Conservation (phyloP, 2,113 vertebrate species). For the Rhinolophus ferrumequinum region DNA sequence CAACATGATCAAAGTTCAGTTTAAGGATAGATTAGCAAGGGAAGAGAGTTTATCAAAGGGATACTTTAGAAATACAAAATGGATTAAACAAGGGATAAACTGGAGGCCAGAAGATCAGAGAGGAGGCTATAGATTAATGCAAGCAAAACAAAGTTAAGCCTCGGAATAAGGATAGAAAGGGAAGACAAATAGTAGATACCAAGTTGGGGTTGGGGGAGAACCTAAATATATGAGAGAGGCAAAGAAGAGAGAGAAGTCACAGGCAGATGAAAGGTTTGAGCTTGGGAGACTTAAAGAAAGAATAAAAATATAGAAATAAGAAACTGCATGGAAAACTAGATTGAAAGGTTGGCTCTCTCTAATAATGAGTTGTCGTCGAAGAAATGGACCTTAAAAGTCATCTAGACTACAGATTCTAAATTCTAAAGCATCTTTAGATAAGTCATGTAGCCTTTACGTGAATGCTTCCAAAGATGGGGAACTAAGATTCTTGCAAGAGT, state of each 20-base stretch:
- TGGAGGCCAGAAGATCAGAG: background rate
- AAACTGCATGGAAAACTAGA: background rate
- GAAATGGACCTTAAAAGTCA: slow-evolving; percentile 1
- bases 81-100: background rate
- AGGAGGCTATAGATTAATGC: background rate
- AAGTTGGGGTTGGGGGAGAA: background rate
- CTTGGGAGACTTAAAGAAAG: slow-evolving; percentile 20
- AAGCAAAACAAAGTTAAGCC: slow-evolving; percentile 19
- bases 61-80: slow-evolving; percentile 4
- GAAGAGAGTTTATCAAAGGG: background rate
- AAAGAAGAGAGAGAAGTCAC: background rate
- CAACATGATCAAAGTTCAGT: slow-evolving; percentile 30
- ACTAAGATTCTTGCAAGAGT: background rate
- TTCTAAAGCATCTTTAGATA: slow-evolving; percentile 19
- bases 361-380: slow-evolving; percentile 25
- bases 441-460: background rate
- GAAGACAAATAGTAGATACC: background rate
- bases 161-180: background rate
- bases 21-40: background rate
- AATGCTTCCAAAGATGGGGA: background rate
- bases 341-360: background rate
- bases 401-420: background rate
- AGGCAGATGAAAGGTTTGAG: background rate
- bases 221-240: background rate
- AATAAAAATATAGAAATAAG: slow-evolving; percentile 36